These are phyloP conservation scores for Tholera decimalis DNA, from an alignment of 2,888 invertebrate genomes.

Conservation along the genomic window DNA sequence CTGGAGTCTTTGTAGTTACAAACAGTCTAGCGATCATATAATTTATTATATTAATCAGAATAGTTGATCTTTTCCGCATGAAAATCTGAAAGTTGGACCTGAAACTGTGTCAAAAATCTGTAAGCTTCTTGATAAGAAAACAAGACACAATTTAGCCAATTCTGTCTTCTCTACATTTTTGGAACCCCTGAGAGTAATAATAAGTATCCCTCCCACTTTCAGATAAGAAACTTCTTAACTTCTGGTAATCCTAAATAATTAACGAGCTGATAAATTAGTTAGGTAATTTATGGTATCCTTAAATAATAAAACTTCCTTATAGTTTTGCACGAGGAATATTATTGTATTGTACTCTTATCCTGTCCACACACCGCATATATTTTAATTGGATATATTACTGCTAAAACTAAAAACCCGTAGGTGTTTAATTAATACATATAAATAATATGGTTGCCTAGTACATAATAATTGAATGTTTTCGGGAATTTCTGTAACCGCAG, in stretches of 20 bases:
- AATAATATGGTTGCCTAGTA: constrained; percentile 12
- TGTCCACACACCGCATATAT: constrained; percentile 30
- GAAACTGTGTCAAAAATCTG: not conserved
- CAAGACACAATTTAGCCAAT: not conserved
- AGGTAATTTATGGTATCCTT: constrained; percentile 3
- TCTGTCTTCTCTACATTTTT: constrained; percentile 4
- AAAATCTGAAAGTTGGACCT: not conserved
- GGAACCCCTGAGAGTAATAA: constrained; percentile 27
- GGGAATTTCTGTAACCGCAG: constrained; percentile 60
- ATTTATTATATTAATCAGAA: not conserved
- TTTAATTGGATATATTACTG: constrained; percentile 56
- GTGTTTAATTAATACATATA: constrained; percentile 56
- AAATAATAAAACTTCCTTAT: constrained; percentile 31
- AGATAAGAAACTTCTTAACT: constrained; percentile 10
- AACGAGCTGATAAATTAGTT: constrained; percentile 26
- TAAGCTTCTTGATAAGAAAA: constrained; percentile 11
- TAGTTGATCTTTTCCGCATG: not conserved
- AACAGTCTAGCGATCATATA: not conserved
- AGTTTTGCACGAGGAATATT: constrained; percentile 21
- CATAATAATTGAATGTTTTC: constrained; percentile 48
- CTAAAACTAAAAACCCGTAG: constrained; percentile 53
- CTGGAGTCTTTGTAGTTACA: not conserved
- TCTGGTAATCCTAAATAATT: not conserved
- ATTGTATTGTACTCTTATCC: constrained; percentile 38
- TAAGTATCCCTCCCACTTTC: constrained; percentile 6